Evolutionary conservation across 92 coral and sea anemone species (phyloP).

Genomic region (Pocillopora meandrina): DNA sequence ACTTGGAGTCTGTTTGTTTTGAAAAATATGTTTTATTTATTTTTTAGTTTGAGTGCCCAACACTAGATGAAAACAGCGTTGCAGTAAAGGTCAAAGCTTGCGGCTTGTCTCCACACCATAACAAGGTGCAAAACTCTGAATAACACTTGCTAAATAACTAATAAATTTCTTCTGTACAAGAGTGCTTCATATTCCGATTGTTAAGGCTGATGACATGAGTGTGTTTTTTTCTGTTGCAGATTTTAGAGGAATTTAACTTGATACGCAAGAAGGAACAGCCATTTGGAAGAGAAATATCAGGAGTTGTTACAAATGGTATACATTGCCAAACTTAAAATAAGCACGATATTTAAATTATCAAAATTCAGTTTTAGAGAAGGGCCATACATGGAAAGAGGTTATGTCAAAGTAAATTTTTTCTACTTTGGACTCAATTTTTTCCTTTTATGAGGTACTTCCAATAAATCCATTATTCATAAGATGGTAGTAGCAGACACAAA

Average conservation of each 20-base stretch:
- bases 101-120: conserved; percentile 62
- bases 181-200: neutral
- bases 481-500: no score
- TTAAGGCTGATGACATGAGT: neutral
- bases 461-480: no score
- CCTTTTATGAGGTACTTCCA: no score
- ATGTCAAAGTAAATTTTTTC: no score
- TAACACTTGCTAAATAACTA: no score
- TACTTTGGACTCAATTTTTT: no score
- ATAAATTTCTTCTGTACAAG: no score
- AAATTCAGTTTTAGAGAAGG: no score
- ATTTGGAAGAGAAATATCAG: conserved; percentile 89
- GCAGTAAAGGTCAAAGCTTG: conserved; percentile 91
- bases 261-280: conserved; percentile 66
- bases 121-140: conserved; percentile 26
- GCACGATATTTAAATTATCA: no score
- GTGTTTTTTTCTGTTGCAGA: conserved; percentile 31
- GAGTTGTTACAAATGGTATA: conserved; percentile 84
- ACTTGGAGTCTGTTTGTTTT: no score
- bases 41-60: conserved; percentile 69
- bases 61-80: conserved; percentile 61
- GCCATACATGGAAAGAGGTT: no score
- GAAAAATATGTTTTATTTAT: no score
- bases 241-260: conserved; percentile 74
- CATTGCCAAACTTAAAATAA: neutral